A percentile compares a stretch with the other conserved stretches of the same genome.
These are phyloP conservation scores for Anabacerthia variegaticeps DNA, from an alignment of 2,797 vertebrate genomes.

Conservation along the genomic window DNA sequence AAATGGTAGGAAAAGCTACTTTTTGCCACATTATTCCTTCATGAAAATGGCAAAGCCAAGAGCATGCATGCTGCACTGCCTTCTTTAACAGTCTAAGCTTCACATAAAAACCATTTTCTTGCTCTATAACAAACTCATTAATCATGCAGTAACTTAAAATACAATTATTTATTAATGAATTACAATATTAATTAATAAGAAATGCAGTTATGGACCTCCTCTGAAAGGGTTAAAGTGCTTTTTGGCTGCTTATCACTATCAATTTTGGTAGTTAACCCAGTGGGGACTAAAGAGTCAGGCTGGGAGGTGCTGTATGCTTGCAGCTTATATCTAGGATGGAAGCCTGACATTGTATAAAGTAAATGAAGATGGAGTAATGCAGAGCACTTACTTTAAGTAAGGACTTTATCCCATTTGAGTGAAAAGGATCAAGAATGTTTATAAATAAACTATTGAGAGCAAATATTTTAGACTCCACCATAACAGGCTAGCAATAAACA, in stretches of 20 bases:
- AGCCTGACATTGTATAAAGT: not conserved
- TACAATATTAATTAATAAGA: not conserved
- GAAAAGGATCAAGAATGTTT: not conserved
- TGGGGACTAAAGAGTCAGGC: not conserved
- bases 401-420: not conserved
- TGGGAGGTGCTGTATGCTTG: not conserved
- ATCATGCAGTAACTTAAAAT: not conserved
- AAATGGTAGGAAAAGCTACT: not conserved
- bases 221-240: not conserved
- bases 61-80: not conserved
- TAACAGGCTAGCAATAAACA: not conserved
- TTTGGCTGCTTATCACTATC: not conserved
- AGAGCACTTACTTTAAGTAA: not conserved
- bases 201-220: accelerated
- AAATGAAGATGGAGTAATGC: not conserved
- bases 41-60: not conserved
- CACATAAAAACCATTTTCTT: not conserved
- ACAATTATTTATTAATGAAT: not conserved
- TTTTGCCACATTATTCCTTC: not conserved
- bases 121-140: not conserved
- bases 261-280: not conserved
- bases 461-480: not conserved
- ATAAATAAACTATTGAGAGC: not conserved
- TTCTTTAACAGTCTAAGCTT: not conserved
- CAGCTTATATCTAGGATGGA: not conserved